Conservation (phyloP, 2,797 vertebrate genomes). For the Mormyrus proboscirostris region DNA sequence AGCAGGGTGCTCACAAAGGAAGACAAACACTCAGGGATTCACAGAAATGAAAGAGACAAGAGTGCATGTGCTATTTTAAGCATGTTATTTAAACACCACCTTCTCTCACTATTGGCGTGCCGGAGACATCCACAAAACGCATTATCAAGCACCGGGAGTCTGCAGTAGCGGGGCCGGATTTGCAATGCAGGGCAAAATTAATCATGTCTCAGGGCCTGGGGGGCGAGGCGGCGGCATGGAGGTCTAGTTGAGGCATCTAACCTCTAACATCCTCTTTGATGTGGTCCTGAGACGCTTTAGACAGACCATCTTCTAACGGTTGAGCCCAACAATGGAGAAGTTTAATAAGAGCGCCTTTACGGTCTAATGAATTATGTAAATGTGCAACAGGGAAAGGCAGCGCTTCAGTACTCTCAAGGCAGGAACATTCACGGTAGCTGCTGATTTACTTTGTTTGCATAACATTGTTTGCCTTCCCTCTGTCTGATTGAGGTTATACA, state of each 20-base stretch:
- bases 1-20: neutral
- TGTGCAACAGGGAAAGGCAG: constrained; percentile 15
- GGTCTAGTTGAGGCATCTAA: constrained; percentile 39
- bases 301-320: constrained; percentile 37
- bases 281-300: constrained; percentile 46
- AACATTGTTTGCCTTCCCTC: neutral
- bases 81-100: neutral
- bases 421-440: neutral
- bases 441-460: neutral
- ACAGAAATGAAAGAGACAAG: neutral
- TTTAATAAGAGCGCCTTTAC: constrained; percentile 21
- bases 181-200: constrained; percentile 24
- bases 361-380: constrained; percentile 32
- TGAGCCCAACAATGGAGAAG: constrained; percentile 34
- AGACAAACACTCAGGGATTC: constrained; percentile 18
- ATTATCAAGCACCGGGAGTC: neutral
- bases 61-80: neutral
- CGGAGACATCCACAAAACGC: neutral
- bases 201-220: constrained; percentile 32
- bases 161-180: neutral
- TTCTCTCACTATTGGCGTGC: neutral
- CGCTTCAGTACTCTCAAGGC: constrained; percentile 9
- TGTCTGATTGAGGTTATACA: neutral
- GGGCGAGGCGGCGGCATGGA: constrained; percentile 30
- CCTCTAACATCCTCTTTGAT: constrained; percentile 47